Percentiles rank a stretch among this genome's conserved stretches.
Conservation (phyloP, 2,113 vertebrate species). For the Calypte anna region DNA sequence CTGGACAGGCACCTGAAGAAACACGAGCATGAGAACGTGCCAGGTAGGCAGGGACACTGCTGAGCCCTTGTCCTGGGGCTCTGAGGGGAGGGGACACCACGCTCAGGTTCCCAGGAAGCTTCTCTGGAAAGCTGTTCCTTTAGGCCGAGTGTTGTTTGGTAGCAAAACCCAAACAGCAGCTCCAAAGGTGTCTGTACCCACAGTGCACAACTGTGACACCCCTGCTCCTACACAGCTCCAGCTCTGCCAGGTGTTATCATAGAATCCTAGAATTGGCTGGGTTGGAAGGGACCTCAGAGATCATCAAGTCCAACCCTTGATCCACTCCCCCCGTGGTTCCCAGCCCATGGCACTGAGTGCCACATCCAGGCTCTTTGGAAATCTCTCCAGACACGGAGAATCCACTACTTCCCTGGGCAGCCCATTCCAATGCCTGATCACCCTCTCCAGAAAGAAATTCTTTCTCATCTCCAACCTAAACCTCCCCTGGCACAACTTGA, state of each 20-base stretch:
- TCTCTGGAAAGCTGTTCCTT: neutral
- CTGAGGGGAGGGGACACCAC: fast-evolving
- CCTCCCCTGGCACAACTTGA: too few species aligned
- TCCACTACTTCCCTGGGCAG: too few species aligned
- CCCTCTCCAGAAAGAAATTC: too few species aligned
- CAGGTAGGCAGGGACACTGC: conserved; percentile 74
- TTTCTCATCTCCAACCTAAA: too few species aligned
- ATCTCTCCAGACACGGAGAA: too few species aligned
- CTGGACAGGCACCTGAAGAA: conserved; percentile 98
- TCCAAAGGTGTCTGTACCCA: neutral
- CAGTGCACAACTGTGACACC: fast-evolving
- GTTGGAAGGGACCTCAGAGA: too few species aligned
- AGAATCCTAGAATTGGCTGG: too few species aligned
- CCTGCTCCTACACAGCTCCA: neutral
- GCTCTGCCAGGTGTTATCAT: neutral
- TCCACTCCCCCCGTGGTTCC: too few species aligned
- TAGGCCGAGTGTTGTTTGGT: neutral
- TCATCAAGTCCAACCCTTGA: too few species aligned
- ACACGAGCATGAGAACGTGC: conserved; percentile 95
- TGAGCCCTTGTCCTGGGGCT: fast-evolving
- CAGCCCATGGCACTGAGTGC: too few species aligned
- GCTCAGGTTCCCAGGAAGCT: neutral
- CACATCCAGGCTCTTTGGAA: too few species aligned
- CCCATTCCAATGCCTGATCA: too few species aligned
- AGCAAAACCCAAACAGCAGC: neutral